phyloP scores from a whole-genome alignment of 2,888 invertebrate genomes.

The Xestoiulus laeticollis region DNA sequence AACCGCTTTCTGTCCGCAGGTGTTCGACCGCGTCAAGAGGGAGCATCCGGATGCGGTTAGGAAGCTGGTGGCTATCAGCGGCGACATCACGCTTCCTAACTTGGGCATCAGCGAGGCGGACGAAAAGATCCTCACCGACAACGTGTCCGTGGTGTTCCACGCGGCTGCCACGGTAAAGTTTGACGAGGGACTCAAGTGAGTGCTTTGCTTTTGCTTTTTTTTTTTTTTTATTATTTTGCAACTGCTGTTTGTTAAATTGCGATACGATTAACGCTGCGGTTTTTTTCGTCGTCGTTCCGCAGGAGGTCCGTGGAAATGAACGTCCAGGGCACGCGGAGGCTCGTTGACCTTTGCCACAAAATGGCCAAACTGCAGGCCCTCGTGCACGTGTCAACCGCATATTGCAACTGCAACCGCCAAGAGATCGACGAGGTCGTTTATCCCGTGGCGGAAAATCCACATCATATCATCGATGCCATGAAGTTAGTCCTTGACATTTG shows the following conservation, averaged over 20 bases:
- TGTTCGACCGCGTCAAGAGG: slow-evolving; percentile 18
- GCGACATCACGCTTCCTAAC: slow-evolving; percentile 58
- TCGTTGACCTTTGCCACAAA: slow-evolving; percentile 78
- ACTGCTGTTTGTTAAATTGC: neutral
- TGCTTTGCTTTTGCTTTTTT: slow-evolving; percentile 50
- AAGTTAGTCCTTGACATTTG: slow-evolving; percentile 50
- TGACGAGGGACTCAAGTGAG: slow-evolving; percentile 66
- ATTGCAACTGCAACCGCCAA: slow-evolving; percentile 71
- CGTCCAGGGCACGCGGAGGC: slow-evolving; percentile 81
- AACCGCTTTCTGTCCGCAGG: neutral
- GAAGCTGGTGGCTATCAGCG: slow-evolving; percentile 56
- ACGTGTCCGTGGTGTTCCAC: slow-evolving; percentile 67
- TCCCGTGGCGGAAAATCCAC: slow-evolving; percentile 64
- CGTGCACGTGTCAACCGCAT: slow-evolving; percentile 86
- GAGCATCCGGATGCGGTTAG: slow-evolving; percentile 53
- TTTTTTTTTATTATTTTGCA: neutral
- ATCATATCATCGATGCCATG: slow-evolving; percentile 53
- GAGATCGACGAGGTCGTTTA: slow-evolving; percentile 77
- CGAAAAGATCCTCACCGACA: slow-evolving; percentile 65
- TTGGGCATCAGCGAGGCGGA: slow-evolving; percentile 56
- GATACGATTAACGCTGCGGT: slow-evolving; percentile 50
- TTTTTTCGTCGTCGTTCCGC: neutral
- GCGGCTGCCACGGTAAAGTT: slow-evolving; percentile 69
- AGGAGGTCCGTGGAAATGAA: slow-evolving; percentile 76
- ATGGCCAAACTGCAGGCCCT: slow-evolving; percentile 80